Conservation (phyloP, 2,113 vertebrate species). For the Cairina moschata region DNA sequence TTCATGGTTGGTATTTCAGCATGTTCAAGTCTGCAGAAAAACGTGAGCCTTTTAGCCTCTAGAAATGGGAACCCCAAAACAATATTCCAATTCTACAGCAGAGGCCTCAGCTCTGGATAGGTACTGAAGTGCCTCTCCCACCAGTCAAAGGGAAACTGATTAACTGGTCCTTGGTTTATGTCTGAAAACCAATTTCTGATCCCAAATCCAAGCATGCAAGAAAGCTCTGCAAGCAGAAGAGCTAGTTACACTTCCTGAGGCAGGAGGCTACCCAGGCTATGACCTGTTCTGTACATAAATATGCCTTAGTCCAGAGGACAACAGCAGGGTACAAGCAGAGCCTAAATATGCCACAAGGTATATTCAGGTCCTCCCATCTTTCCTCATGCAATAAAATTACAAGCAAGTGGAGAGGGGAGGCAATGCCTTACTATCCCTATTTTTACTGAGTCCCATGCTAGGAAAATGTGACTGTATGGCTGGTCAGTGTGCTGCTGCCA, state of each 20-base stretch:
- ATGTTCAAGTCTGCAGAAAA: not conserved
- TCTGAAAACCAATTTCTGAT: not conserved
- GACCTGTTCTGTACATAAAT: not conserved
- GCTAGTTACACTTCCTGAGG: not conserved
- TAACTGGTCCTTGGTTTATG: not conserved
- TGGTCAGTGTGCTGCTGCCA: not conserved
- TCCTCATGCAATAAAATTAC: not conserved
- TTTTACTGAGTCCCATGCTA: not conserved
- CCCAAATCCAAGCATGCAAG: not conserved
- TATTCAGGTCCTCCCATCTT: not conserved
- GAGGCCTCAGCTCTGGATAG: not conserved
- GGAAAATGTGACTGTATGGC: rapidly evolving
- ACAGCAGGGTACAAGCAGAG: not conserved
- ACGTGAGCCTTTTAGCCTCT: not conserved
- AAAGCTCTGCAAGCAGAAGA: not conserved
- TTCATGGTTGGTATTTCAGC: not conserved
- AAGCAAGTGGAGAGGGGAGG: not conserved
- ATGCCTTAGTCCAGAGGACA: not conserved
- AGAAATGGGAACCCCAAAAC: not conserved
- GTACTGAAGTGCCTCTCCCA: not conserved
- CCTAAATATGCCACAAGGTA: not conserved
- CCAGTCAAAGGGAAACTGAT: not conserved
- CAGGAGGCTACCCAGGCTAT: not conserved
- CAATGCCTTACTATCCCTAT: not conserved
- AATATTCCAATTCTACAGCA: not conserved